phyloP scores from a whole-genome alignment of 2,797 vertebrate genomes.

The Sebastes jordani region DNA sequence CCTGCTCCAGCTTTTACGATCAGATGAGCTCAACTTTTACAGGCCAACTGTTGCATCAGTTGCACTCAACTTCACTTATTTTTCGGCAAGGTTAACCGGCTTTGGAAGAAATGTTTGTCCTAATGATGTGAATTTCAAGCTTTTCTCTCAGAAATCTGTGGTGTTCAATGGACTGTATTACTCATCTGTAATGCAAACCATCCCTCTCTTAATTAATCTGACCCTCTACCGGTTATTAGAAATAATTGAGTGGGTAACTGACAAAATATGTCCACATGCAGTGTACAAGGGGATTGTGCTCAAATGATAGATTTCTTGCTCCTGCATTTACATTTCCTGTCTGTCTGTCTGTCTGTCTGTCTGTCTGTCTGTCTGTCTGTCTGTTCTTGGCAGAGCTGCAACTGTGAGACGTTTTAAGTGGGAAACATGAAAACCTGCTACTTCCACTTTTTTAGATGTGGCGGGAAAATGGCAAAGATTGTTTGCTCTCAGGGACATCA shows the following conservation, averaged over 20 bases:
- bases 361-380: slow-evolving; percentile 40
- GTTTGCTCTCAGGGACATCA: slow-evolving; percentile 18
- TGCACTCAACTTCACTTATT: slow-evolving; percentile 32
- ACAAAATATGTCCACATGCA: slow-evolving; percentile 49
- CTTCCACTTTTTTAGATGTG: slow-evolving; percentile 32
- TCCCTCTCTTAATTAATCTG: slow-evolving; percentile 61
- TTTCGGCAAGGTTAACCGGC: neutral
- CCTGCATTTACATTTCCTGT: neutral
- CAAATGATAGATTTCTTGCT: slow-evolving; percentile 31
- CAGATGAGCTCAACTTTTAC: slow-evolving; percentile 65
- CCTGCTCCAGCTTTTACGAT: slow-evolving; percentile 57
- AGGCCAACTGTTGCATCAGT: slow-evolving; percentile 68
- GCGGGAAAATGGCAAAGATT: neutral
- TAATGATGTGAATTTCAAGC: slow-evolving; percentile 57
- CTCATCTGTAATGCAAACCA: slow-evolving; percentile 67
- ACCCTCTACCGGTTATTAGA: slow-evolving; percentile 53
- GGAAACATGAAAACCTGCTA: slow-evolving; percentile 38
- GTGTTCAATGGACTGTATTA: slow-evolving; percentile 54
- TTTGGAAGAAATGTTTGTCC: slow-evolving; percentile 24
- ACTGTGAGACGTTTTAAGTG: slow-evolving; percentile 31
- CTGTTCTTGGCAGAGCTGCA: slow-evolving; percentile 56
- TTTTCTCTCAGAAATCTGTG: slow-evolving; percentile 21
- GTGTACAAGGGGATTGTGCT: slow-evolving; percentile 30
- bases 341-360: slow-evolving; percentile 34
- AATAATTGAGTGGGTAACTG: slow-evolving; percentile 54